These are phyloP conservation scores for Notarius quadriscutis DNA, from an alignment of 2,113 vertebrate species.

Conservation along the genomic window DNA sequence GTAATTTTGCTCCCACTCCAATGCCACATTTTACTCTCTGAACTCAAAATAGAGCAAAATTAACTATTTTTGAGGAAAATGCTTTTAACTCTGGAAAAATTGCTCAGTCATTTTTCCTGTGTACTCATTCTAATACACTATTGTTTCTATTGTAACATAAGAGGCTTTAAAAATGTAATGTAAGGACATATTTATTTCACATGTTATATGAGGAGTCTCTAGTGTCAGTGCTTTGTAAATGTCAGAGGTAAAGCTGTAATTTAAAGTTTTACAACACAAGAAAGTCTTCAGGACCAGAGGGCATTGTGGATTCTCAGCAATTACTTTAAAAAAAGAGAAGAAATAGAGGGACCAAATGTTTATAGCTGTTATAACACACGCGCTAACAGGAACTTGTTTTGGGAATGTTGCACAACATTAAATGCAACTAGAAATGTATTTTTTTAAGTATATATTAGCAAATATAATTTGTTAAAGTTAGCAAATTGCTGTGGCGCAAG, in stretches of 20 bases:
- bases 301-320: neutral
- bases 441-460: neutral
- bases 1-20: too few species aligned
- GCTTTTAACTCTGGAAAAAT: too few species aligned
- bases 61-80: too few species aligned
- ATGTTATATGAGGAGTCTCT: neutral
- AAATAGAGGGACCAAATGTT: neutral
- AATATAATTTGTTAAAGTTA: neutral
- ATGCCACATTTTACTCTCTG: too few species aligned
- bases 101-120: too few species aligned
- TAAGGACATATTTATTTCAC: neutral
- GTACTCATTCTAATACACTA: neutral
- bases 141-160: neutral
- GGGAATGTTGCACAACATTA: too few species aligned
- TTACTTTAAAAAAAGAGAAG: neutral
- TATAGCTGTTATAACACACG: too few species aligned
- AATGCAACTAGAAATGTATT: too few species aligned
- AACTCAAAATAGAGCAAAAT: too few species aligned
- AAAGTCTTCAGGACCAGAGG: neutral
- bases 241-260: neutral
- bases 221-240: neutral
- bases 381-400: too few species aligned
- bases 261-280: neutral
- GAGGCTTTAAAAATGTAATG: neutral
- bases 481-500: neutral